phyloP scores from a whole-genome alignment of 2,797 vertebrate species.

The Sciurus carolinensis region DNA sequence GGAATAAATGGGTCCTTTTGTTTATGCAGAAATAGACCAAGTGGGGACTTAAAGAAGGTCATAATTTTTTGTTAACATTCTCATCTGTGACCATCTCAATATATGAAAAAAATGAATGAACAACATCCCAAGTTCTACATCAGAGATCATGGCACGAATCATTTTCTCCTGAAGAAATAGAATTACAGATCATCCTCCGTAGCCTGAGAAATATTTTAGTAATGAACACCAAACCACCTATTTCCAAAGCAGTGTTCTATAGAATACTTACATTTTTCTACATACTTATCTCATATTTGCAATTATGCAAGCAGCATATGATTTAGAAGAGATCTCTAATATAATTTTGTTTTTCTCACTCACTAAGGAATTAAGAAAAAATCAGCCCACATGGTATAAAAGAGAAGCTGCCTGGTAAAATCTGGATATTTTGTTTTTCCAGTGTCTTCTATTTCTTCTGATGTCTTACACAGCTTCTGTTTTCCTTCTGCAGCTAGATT shows the following conservation, averaged over 20 bases:
- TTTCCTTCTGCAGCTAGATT: not conserved
- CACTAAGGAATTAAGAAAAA: not conserved
- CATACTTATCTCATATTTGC: not conserved
- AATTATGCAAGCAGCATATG: not conserved
- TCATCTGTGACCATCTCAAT: not conserved
- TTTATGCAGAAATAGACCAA: not conserved
- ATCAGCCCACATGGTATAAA: not conserved
- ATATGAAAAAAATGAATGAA: not conserved
- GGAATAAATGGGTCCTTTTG: not conserved
- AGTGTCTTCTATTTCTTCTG: not conserved
- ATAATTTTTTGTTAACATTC: not conserved
- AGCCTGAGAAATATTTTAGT: conserved; percentile 23
- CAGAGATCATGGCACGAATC: not conserved
- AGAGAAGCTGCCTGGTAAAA: not conserved
- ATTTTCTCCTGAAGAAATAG: not conserved
- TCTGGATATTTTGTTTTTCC: not conserved
- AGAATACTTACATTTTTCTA: not conserved
- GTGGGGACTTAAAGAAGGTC: not conserved
- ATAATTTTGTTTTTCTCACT: not conserved
- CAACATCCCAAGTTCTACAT: not conserved
- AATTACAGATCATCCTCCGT: not conserved
- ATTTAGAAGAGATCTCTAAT: not conserved
- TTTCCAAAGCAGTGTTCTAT: not conserved
- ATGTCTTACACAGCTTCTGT: not conserved
- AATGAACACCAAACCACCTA: not conserved